These are phyloP conservation scores for Harpalus rufipes DNA, from an alignment of 2,888 invertebrate species.

Conservation along the genomic window DNA sequence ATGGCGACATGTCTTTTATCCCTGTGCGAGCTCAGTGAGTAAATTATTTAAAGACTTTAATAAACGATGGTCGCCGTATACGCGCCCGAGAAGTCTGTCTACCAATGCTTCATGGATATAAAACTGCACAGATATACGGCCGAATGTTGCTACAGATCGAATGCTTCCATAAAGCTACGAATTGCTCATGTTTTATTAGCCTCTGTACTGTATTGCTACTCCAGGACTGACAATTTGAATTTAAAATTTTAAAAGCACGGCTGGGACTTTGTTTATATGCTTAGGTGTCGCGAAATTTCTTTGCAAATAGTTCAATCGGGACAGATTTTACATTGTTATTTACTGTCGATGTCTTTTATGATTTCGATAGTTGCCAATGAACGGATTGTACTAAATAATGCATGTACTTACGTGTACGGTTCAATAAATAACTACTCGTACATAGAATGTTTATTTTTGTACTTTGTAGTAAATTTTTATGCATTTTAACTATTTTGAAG, in stretches of 20 bases:
- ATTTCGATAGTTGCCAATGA: background rate
- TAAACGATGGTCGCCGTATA: constrained; percentile 59
- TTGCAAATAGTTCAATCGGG: constrained; percentile 37
- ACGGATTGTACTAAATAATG: background rate
- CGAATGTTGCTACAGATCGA: constrained; percentile 47
- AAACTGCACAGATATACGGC: constrained; percentile 49
- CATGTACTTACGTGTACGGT: too few relatives aligned
- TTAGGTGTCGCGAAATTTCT: constrained; percentile 20
- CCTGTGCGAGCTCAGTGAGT: constrained; percentile 49
- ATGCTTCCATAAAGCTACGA: constrained; percentile 55
- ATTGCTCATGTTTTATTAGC: constrained; percentile 63
- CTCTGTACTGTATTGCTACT: background rate
- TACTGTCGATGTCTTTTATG: constrained; percentile 3
- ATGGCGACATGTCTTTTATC: constrained; percentile 62
- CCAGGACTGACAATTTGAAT: constrained; percentile 52
- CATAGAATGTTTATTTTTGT: too few relatives aligned
- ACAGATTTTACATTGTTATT: constrained; percentile 40
- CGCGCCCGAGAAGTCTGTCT: constrained; percentile 13
- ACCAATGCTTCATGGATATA: constrained; percentile 36
- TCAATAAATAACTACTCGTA: too few relatives aligned
- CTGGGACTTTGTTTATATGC: constrained; percentile 38
- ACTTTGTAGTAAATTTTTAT: too few relatives aligned
- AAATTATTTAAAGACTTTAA: constrained; percentile 61
- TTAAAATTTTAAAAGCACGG: constrained; percentile 60
- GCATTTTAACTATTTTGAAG: too few relatives aligned